Conservation (phyloP, 2,113 vertebrate species). For the Scopus umbretta region DNA sequence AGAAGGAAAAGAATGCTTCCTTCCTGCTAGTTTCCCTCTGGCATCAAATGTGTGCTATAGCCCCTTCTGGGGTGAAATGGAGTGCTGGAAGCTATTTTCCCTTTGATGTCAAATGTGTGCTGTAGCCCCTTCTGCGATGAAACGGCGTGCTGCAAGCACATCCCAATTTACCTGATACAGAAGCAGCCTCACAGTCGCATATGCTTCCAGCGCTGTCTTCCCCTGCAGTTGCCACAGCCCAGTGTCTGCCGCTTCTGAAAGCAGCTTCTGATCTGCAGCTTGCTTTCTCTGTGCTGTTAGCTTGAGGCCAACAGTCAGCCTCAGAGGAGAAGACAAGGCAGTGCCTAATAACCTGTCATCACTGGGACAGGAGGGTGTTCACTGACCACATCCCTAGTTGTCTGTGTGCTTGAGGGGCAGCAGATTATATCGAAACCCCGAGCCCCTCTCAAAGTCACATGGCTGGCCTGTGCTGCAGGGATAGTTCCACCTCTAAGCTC, state of each 20-base stretch:
- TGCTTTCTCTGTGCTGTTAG: not conserved
- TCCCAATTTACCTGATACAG: not conserved
- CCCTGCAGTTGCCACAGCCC: not conserved
- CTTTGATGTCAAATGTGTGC: not conserved
- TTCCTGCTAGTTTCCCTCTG: not conserved
- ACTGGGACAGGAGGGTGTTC: not conserved
- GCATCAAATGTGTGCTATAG: not conserved
- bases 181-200: not conserved
- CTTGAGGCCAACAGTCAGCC: not conserved
- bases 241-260: not conserved
- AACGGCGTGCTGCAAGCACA: not conserved
- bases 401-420: not conserved
- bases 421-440: rapidly evolving
- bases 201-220: not conserved
- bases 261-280: not conserved
- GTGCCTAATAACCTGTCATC: not conserved
- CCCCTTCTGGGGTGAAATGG: not conserved
- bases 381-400: not conserved
- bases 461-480: not conserved
- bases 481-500: not conserved
- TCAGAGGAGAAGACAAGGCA: not conserved
- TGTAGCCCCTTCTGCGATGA: not conserved
- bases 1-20: not conserved
- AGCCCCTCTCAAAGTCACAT: not conserved
- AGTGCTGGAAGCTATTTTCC: not conserved